phyloP scores from a whole-genome alignment of 92 coral and sea anemone genomes.

The Desmophyllum pertusum region DNA sequence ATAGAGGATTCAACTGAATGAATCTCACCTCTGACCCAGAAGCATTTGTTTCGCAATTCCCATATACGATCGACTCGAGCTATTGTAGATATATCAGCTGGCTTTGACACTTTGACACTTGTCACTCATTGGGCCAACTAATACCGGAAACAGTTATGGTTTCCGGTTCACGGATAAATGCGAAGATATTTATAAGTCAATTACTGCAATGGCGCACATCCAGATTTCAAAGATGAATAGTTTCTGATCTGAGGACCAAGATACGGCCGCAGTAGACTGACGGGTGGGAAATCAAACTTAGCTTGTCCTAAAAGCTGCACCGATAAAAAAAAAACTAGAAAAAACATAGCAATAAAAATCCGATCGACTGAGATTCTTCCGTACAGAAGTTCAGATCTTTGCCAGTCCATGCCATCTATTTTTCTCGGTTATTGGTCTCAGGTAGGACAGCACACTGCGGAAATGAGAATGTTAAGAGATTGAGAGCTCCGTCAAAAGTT shows the following conservation, averaged over 20 bases:
- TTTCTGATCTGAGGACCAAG: neutral
- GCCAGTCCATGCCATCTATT: too few species aligned
- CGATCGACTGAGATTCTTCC: too few species aligned
- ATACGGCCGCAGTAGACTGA: neutral
- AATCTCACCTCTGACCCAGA: constrained; percentile 29
- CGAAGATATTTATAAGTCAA: constrained; percentile 46
- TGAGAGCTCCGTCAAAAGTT: neutral
- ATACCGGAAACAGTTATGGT: constrained; percentile 46
- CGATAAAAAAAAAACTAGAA: neutral
- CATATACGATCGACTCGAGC: neutral
- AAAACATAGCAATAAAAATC: too few species aligned
- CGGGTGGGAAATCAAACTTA: neutral
- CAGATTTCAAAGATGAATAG: constrained; percentile 1
- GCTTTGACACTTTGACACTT: constrained; percentile 7
- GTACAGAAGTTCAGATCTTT: too few species aligned
- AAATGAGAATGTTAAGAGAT: neutral
- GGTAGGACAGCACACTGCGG: neutral
- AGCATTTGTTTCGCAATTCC: constrained; percentile 23
- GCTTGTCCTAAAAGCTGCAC: neutral
- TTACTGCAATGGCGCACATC: constrained; percentile 35
- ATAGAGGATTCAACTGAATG: neutral
- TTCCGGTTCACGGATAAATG: constrained; percentile 31
- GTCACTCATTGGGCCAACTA: constrained; percentile 26
- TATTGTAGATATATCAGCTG: neutral
- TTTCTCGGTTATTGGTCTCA: too few species aligned